Evolutionary conservation across 2,888 invertebrate species (phyloP).

Genomic region (Conops quadrifasciatus): DNA sequence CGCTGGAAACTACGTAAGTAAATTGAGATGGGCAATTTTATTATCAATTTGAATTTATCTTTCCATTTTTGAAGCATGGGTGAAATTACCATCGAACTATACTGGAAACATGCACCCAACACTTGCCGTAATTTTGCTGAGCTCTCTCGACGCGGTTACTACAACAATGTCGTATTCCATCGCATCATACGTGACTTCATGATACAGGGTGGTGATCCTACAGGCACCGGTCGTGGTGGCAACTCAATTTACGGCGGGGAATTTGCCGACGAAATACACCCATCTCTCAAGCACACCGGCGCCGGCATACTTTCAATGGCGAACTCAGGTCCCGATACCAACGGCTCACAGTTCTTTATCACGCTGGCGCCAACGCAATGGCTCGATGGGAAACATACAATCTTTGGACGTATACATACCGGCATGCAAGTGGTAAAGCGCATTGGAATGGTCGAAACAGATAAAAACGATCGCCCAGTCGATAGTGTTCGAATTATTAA

Average conservation of each 20-base stretch:
- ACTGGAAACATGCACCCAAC: slow-evolving; percentile 98
- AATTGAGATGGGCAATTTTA: background rate
- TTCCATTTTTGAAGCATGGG: slow-evolving; percentile 78
- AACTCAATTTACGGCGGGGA: slow-evolving; percentile 94
- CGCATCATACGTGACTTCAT: slow-evolving; percentile 93
- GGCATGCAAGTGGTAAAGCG: slow-evolving; percentile 93
- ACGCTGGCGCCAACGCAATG: slow-evolving; percentile 96
- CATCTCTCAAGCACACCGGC: slow-evolving; percentile 94
- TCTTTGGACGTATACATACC: slow-evolving; percentile 88
- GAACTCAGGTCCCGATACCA: slow-evolving; percentile 95
- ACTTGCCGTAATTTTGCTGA: slow-evolving; percentile 98
- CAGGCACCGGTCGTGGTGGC: slow-evolving; percentile 95
- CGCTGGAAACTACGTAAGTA: slow-evolving; percentile 84
- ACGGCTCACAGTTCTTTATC: slow-evolving; percentile 98
- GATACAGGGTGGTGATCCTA: slow-evolving; percentile 97
- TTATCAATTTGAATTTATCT: background rate
- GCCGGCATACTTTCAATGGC: slow-evolving; percentile 96
- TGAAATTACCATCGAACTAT: slow-evolving; percentile 87
- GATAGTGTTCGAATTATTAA: slow-evolving; percentile 84
- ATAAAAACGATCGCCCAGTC: slow-evolving; percentile 89
- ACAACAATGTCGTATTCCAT: slow-evolving; percentile 96
- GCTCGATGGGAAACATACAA: slow-evolving; percentile 97
- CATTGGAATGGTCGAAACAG: slow-evolving; percentile 93
- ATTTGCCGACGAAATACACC: slow-evolving; percentile 95
- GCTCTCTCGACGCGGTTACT: slow-evolving; percentile 90